Percentiles rank a stretch among this genome's conserved stretches.
These are phyloP conservation scores for Horisme vitalbata DNA, from an alignment of 2,888 invertebrate species.

Conservation along the genomic window DNA sequence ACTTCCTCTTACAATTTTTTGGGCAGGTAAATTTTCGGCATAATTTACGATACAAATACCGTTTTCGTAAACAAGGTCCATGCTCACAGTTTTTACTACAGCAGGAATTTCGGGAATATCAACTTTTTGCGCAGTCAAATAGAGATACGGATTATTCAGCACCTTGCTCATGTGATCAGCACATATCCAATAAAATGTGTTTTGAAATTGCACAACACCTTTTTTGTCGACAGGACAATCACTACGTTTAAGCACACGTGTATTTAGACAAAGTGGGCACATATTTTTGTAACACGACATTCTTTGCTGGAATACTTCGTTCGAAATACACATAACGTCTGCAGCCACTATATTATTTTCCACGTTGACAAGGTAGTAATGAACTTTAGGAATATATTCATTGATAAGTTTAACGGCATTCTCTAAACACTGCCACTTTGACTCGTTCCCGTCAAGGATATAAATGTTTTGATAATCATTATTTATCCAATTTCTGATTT, in stretches of 20 bases:
- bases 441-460: slow-evolving; percentile 70
- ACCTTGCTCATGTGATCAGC: slow-evolving; percentile 75
- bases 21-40: slow-evolving; percentile 75
- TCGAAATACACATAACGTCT: slow-evolving; percentile 80
- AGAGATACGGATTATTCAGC: slow-evolving; percentile 61
- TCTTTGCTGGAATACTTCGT: slow-evolving; percentile 73
- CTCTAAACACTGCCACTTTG: slow-evolving; percentile 81
- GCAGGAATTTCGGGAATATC: slow-evolving; percentile 79
- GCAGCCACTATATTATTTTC: slow-evolving; percentile 73
- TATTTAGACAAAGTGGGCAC: slow-evolving; percentile 84
- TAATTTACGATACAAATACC: slow-evolving; percentile 85
- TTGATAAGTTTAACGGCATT: slow-evolving; percentile 61
- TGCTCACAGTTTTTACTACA: slow-evolving; percentile 62
- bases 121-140: slow-evolving; percentile 47
- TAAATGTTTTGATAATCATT: slow-evolving; percentile 80
- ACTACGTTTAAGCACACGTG: slow-evolving; percentile 57
- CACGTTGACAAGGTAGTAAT: slow-evolving; percentile 76
- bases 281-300: slow-evolving; percentile 77
- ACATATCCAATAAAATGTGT: slow-evolving; percentile 85
- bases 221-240: slow-evolving; percentile 75
- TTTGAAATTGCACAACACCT: slow-evolving; percentile 81
- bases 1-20: slow-evolving; percentile 68
- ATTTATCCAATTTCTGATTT: slow-evolving; percentile 75
- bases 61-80: slow-evolving; percentile 67
- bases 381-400: slow-evolving; percentile 64